These are phyloP conservation scores for Andricus grossulariae DNA, from an alignment of 1,140 invertebrate genomes.

Conservation along the genomic window DNA sequence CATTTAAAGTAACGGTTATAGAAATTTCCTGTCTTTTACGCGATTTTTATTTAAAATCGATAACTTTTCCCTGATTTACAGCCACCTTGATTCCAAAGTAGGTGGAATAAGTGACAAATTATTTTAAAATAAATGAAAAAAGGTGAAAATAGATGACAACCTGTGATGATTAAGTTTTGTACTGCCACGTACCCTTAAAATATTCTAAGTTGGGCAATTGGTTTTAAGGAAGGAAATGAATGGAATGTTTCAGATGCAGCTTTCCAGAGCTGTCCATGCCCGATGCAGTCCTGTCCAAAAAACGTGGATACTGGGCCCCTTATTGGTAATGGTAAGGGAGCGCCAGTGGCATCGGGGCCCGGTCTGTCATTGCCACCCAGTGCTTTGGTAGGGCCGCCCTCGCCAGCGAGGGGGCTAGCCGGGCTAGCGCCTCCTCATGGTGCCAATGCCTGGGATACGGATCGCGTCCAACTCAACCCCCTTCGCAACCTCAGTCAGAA, in stretches of 20 bases:
- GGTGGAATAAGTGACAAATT: too few species aligned
- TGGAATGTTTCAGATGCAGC: constrained; percentile 74
- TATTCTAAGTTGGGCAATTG: too few species aligned
- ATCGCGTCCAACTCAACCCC: constrained; percentile 82
- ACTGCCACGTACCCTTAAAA: too few species aligned
- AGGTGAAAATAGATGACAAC: too few species aligned
- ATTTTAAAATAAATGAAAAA: too few species aligned
- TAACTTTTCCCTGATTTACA: too few species aligned
- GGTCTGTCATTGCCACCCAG: constrained; percentile 80
- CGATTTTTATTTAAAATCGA: too few species aligned
- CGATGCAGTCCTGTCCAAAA: constrained; percentile 95
- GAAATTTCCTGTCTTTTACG: too few species aligned
- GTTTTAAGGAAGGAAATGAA: neutral
- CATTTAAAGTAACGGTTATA: too few species aligned
- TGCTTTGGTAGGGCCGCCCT: constrained; percentile 75
- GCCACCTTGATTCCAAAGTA: too few species aligned
- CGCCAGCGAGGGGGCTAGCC: constrained; percentile 77
- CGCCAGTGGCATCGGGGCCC: constrained; percentile 82
- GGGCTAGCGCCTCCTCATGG: constrained; percentile 80
- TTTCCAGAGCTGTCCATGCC: constrained; percentile 86
- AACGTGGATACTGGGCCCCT: constrained; percentile 97
- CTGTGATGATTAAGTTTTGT: too few species aligned
- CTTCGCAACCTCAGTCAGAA: constrained; percentile 76
- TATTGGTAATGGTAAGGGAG: constrained; percentile 88
- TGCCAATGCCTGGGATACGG: constrained; percentile 77